These are phyloP conservation scores for Percopsis omiscomaycus DNA, from an alignment of 2,797 vertebrate species.

Conservation along the genomic window DNA sequence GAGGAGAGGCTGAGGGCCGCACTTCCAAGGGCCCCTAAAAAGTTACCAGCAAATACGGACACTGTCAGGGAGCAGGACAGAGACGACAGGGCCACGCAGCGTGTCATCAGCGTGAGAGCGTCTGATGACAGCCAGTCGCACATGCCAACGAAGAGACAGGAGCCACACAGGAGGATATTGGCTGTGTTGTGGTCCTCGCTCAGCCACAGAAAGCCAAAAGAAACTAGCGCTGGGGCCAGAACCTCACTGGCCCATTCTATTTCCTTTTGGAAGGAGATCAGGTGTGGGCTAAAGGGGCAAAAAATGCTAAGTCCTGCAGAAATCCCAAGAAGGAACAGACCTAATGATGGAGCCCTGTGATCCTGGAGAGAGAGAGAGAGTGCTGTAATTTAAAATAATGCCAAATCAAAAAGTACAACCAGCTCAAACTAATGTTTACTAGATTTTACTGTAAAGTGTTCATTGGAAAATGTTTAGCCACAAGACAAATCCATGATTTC, in stretches of 20 bases:
- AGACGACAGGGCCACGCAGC: constrained; percentile 73
- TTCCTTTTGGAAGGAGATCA: constrained; percentile 62
- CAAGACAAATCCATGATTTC: no score
- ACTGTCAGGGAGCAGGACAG: constrained; percentile 77
- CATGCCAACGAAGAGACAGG: constrained; percentile 66
- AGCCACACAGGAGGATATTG: constrained; percentile 68
- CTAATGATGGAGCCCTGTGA: constrained; percentile 77
- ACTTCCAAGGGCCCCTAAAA: constrained; percentile 64
- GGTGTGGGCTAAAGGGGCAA: constrained; percentile 36
- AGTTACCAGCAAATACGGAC: constrained; percentile 75
- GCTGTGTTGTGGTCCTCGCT: constrained; percentile 76
- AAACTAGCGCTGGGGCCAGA: constrained; percentile 67
- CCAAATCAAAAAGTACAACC: neutral
- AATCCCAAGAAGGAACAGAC: constrained; percentile 70
- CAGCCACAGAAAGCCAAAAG: constrained; percentile 79
- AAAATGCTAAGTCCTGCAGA: constrained; percentile 62
- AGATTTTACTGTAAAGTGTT: no score
- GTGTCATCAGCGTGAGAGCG: constrained; percentile 66
- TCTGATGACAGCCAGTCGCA: constrained; percentile 73
- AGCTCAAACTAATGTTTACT: no score
- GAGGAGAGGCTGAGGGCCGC: constrained; percentile 73
- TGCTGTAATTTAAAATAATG: neutral
- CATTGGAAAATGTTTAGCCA: no score
- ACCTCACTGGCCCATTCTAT: constrained; percentile 67
- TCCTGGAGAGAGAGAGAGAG: constrained; percentile 53